Conservation (phyloP, 2,113 vertebrate species). For the Mesocricetus auratus region DNA sequence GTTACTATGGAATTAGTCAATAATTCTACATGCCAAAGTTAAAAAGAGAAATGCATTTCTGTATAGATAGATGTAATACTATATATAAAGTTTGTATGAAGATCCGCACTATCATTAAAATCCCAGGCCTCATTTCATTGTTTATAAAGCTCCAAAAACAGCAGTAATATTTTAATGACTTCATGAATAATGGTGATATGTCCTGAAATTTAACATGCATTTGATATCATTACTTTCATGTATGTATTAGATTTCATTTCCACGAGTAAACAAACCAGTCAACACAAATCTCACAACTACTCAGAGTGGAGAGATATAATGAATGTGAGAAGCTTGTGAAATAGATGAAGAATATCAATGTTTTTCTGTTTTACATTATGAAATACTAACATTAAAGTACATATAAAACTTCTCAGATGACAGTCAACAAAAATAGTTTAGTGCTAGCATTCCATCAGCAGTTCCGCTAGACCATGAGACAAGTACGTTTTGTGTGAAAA, state of each 20-base stretch:
- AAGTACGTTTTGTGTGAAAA: neutral
- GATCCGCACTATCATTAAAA: neutral
- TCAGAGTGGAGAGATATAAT: conserved; percentile 34
- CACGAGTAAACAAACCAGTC: conserved; percentile 53
- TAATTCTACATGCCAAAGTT: neutral
- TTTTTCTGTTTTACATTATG: conserved; percentile 64
- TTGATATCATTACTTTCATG: neutral
- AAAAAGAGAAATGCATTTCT: neutral
- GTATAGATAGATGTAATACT: neutral
- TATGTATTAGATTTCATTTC: neutral
- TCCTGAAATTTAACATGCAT: neutral
- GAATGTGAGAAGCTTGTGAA: conserved; percentile 58
- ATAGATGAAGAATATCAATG: conserved; percentile 40
- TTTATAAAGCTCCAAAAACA: conserved; percentile 30
- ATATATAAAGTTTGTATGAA: neutral
- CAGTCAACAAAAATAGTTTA: conserved; percentile 48
- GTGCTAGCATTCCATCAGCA: neutral
- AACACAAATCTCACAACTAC: conserved; percentile 49
- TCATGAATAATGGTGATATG: neutral
- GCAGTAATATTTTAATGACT: neutral
- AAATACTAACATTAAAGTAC: conserved; percentile 64
- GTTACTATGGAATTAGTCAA: neutral
- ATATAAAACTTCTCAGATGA: conserved; percentile 48
- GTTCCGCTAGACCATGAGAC: neutral
- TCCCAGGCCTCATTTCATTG: neutral